phyloP scores from a whole-genome alignment of 2,797 vertebrate genomes.

The Arnoldichthys spilopterus region DNA sequence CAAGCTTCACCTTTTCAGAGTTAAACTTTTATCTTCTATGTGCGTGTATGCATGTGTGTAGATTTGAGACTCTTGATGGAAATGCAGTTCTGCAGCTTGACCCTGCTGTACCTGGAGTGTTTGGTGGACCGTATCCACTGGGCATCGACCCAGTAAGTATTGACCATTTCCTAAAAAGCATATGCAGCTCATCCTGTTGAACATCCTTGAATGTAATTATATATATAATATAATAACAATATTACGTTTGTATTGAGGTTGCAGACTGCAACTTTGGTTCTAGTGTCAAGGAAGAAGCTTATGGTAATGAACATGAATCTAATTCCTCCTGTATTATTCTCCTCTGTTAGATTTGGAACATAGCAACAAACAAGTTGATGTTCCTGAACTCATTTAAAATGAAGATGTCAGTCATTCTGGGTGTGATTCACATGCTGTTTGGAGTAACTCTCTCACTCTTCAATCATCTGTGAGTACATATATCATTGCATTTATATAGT shows the following conservation, averaged over 20 bases:
- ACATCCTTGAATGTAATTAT: too few species aligned
- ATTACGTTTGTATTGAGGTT: background rate
- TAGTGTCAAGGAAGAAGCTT: too few species aligned
- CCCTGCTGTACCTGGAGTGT: constrained; percentile 89
- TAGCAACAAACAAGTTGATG: constrained; percentile 94
- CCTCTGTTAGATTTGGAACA: constrained; percentile 90
- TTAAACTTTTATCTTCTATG: background rate
- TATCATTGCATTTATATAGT: background rate
- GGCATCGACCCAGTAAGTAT: constrained; percentile 94
- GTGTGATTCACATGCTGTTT: constrained; percentile 95
- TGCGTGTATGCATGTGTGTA: constrained; percentile 58
- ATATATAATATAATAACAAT: too few species aligned
- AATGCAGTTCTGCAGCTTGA: constrained; percentile 88
- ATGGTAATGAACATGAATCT: background rate
- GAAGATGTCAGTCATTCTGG: constrained; percentile 98
- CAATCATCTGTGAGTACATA: constrained; percentile 74
- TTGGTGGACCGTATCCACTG: constrained; percentile 93
- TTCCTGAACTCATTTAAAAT: constrained; percentile 99
- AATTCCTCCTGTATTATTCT: constrained; percentile 22
- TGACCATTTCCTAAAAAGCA: background rate
- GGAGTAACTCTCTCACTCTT: constrained; percentile 87
- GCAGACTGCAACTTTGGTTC: too few species aligned
- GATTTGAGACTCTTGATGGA: constrained; percentile 80
- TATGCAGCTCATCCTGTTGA: too few species aligned
- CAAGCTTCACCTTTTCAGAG: too few species aligned